Percentiles rank a stretch among this genome's conserved stretches.
These are phyloP conservation scores for Sternarchorhynchus goeldii DNA, from an alignment of 2,797 vertebrate genomes.

Conservation along the genomic window DNA sequence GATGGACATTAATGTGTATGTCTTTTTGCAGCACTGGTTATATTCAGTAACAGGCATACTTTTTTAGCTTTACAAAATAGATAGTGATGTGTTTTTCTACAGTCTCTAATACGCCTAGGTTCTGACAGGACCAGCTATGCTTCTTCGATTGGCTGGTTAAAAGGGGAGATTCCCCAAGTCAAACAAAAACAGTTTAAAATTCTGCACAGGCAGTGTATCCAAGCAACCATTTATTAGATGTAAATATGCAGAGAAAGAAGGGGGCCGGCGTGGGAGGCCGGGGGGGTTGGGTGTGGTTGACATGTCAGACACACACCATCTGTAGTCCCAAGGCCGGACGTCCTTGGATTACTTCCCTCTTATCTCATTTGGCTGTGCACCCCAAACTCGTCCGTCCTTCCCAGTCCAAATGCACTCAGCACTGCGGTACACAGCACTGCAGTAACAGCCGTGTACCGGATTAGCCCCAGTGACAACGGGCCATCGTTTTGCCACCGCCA, in stretches of 20 bases:
- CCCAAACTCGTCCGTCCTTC: constrained; percentile 38
- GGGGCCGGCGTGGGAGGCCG: neutral
- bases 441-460: constrained; percentile 37
- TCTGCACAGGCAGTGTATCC: constrained; percentile 63
- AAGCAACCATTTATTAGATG: constrained; percentile 60
- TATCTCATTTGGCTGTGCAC: constrained; percentile 64
- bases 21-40: neutral
- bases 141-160: constrained; percentile 39
- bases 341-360: constrained; percentile 61
- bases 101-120: constrained; percentile 45
- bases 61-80: constrained; percentile 22
- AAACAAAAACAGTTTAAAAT: constrained; percentile 60
- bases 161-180: constrained; percentile 53
- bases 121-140: constrained; percentile 37
- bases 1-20: neutral
- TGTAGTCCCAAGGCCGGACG: constrained; percentile 59
- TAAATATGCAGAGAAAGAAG: constrained; percentile 56
- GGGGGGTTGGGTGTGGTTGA: neutral
- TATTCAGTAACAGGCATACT: neutral
- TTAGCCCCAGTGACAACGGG: constrained; percentile 43
- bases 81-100: constrained; percentile 47
- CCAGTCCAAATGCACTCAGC: neutral
- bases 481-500: constrained; percentile 37
- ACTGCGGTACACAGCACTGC: constrained; percentile 14
- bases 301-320: constrained; percentile 59